phyloP scores from a whole-genome alignment of 1,140 invertebrate genomes.

The Asbolus verrucosus region DNA sequence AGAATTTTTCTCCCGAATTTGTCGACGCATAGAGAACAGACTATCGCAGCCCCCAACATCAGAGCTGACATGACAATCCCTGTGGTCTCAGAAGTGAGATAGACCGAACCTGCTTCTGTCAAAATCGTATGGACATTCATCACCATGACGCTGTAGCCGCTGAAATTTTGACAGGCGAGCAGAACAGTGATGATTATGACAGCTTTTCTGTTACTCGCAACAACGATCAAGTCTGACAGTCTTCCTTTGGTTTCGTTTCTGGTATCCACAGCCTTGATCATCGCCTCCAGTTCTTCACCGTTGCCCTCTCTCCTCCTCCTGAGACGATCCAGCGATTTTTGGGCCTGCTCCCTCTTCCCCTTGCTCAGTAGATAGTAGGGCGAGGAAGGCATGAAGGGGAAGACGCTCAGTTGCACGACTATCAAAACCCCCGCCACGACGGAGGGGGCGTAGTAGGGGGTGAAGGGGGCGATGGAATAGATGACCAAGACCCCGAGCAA shows the following conservation, averaged over 20 bases:
- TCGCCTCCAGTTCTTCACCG: conserved; percentile 65
- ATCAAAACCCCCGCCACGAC: conserved; percentile 55
- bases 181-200: conserved; percentile 64
- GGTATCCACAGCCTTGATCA: conserved; percentile 55
- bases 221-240: conserved; percentile 54
- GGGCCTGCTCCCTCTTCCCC: conserved; percentile 64
- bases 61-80: conserved; percentile 65
- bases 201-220: conserved; percentile 58
- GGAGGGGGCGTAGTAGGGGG: conserved; percentile 47
- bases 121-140: conserved; percentile 70
- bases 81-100: conserved; percentile 56
- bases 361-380: conserved; percentile 56
- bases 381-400: conserved; percentile 57
- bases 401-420: conserved; percentile 48
- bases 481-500: conserved; percentile 56
- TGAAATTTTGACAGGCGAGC: conserved; percentile 69
- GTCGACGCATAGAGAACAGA: conserved; percentile 63
- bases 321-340: conserved; percentile 67
- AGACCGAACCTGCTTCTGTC: conserved; percentile 60
- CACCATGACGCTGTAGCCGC: conserved; percentile 69
- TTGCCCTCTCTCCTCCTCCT: conserved; percentile 65
- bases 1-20: conserved; percentile 66
- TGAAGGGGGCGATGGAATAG: conserved; percentile 54
- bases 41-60: conserved; percentile 58
- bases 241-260: conserved; percentile 55